Conservation (phyloP, 2,113 vertebrate genomes). For the Ailuropoda melanoleuca region DNA sequence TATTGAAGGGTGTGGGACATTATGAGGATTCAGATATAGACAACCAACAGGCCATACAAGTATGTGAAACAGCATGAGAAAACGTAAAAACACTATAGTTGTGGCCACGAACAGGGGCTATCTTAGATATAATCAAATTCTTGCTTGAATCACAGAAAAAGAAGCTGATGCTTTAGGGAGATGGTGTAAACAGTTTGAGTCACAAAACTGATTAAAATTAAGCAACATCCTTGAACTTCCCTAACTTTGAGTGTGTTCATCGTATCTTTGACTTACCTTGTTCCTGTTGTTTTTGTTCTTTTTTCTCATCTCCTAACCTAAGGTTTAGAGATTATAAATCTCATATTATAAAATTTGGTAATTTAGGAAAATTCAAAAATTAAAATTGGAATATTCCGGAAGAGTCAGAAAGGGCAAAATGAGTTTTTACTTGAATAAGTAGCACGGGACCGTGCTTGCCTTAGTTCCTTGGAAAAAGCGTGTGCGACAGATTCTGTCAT, state of each 20-base stretch:
- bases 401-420: not conserved
- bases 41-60: not conserved
- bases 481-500: not conserved
- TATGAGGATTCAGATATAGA: not conserved
- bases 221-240: not conserved
- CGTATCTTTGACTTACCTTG: not conserved
- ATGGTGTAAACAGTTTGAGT: not conserved
- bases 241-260: not conserved
- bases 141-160: not conserved
- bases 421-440: not conserved
- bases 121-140: not conserved
- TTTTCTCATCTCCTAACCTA: not conserved
- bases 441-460: not conserved
- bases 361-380: not conserved
- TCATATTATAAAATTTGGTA: not conserved
- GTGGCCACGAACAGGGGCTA: not conserved
- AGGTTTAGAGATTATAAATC: not conserved
- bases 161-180: not conserved
- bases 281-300: not conserved
- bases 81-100: not conserved
- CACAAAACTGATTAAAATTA: not conserved
- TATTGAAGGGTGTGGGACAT: not conserved
- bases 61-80: not conserved
- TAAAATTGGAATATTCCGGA: not conserved
- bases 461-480: not conserved